Evolutionary conservation across 2,797 vertebrate genomes (phyloP).

Genomic region (Hypotaenidia okinawae): DNA sequence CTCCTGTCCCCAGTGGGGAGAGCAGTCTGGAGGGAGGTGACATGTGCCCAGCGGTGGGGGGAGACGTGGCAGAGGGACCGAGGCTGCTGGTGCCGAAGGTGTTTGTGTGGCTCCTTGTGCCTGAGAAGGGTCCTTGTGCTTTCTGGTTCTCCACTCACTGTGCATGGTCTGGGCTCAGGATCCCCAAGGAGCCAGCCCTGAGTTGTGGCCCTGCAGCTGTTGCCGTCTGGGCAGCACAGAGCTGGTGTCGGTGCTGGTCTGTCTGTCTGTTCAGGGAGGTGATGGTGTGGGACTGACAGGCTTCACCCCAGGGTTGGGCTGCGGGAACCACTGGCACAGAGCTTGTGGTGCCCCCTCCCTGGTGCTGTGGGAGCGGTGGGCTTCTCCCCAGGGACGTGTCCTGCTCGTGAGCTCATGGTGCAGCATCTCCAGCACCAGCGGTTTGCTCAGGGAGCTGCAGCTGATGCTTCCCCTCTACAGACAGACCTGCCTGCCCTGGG

Average conservation of each 20-base stretch:
- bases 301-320: not conserved
- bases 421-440: accelerated
- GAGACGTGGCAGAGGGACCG: not conserved
- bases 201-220: not conserved
- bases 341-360: not conserved
- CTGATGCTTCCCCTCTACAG: too few species aligned
- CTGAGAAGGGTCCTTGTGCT: accelerated
- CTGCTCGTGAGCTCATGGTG: not conserved
- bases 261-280: not conserved
- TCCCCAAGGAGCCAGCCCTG: too few species aligned
- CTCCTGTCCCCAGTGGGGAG: not conserved
- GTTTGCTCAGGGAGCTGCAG: not conserved
- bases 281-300: not conserved
- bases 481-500: not conserved
- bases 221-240: not conserved
- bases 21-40: not conserved
- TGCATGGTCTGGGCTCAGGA: not conserved
- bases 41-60: accelerated
- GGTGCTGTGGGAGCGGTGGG: not conserved
- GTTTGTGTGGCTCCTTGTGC: accelerated
- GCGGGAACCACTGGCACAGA: not conserved
- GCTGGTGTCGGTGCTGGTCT: too few species aligned
- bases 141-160: not conserved
- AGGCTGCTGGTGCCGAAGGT: accelerated
- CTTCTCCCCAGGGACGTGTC: not conserved